Evolutionary conservation across 2,888 invertebrate species (phyloP).

Genomic region (Leptinotarsa rubiginosa): DNA sequence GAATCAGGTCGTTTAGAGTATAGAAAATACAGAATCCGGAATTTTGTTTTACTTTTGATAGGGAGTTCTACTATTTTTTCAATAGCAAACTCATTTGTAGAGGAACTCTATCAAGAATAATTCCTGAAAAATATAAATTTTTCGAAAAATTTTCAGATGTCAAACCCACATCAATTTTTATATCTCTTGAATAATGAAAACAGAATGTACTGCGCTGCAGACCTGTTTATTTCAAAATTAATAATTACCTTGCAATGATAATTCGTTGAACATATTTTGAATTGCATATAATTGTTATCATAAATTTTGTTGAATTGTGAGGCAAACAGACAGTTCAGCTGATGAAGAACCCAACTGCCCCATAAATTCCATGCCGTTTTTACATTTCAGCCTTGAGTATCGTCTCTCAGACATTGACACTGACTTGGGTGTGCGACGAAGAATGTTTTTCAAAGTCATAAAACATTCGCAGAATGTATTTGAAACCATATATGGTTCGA

Average conservation of each 20-base stretch:
- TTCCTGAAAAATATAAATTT: too few relatives aligned
- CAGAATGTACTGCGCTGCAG: too few relatives aligned
- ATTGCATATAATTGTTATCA: neutral
- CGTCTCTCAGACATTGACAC: conserved; percentile 17
- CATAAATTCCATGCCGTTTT: neutral
- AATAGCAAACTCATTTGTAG: too few relatives aligned
- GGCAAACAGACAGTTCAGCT: neutral
- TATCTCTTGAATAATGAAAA: too few relatives aligned
- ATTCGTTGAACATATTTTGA: neutral
- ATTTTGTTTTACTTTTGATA: too few relatives aligned
- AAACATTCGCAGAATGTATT: neutral
- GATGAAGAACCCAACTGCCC: conserved; percentile 7
- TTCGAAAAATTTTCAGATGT: too few relatives aligned
- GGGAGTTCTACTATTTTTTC: too few relatives aligned
- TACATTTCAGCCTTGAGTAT: conserved; percentile 6
- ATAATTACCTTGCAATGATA: neutral
- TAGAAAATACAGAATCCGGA: too few relatives aligned
- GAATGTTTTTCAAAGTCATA: conserved; percentile 1
- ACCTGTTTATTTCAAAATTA: neutral
- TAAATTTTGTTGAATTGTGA: neutral
- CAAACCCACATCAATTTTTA: too few relatives aligned
- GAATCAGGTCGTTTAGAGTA: too few relatives aligned
- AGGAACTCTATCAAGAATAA: too few relatives aligned
- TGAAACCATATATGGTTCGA: conserved; percentile 8
- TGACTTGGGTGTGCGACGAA: conserved; percentile 19